A percentile compares a stretch with the other conserved stretches of the same genome.
These are phyloP conservation scores for Drosophila novamexicana DNA, from an alignment of 1,140 invertebrate genomes.

Conservation along the genomic window DNA sequence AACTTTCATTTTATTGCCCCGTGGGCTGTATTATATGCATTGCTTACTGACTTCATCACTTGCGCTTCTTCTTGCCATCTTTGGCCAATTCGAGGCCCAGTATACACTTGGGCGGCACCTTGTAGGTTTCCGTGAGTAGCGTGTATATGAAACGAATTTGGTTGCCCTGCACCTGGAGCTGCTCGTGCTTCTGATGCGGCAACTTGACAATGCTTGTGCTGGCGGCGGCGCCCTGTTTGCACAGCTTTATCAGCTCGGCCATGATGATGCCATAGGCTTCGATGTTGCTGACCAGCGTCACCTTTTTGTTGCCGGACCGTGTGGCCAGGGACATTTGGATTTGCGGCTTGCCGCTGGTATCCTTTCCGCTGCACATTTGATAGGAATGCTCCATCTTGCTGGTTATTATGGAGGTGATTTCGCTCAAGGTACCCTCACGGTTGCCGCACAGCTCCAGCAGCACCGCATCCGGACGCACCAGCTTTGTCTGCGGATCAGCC, in stretches of 20 bases:
- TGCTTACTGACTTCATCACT: conserved; percentile 40
- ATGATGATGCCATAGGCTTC: conserved; percentile 93
- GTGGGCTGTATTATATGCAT: conserved; percentile 1
- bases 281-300: conserved; percentile 94
- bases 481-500: conserved; percentile 85
- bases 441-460: conserved; percentile 81
- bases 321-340: conserved; percentile 91
- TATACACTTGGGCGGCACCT: conserved; percentile 88
- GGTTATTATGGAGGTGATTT: conserved; percentile 89
- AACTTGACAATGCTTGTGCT: conserved; percentile 92
- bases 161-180: conserved; percentile 96
- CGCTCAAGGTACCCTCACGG: conserved; percentile 87
- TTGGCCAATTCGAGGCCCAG: conserved; percentile 88
- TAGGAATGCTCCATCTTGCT: conserved; percentile 91
- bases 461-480: conserved; percentile 81
- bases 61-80: conserved; percentile 86
- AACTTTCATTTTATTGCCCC: conserved; percentile 19
- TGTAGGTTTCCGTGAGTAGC: conserved; percentile 89
- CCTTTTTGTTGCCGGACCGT: conserved; percentile 95
- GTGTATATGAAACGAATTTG: conserved; percentile 92
- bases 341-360: conserved; percentile 90
- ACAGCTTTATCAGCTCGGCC: conserved; percentile 91
- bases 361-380: conserved; percentile 86
- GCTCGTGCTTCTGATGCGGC: conserved; percentile 90
- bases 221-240: conserved; percentile 93